Base-by-base conservation (phyloP, 2,113 vertebrate species). In the Gobius niger region DNA sequence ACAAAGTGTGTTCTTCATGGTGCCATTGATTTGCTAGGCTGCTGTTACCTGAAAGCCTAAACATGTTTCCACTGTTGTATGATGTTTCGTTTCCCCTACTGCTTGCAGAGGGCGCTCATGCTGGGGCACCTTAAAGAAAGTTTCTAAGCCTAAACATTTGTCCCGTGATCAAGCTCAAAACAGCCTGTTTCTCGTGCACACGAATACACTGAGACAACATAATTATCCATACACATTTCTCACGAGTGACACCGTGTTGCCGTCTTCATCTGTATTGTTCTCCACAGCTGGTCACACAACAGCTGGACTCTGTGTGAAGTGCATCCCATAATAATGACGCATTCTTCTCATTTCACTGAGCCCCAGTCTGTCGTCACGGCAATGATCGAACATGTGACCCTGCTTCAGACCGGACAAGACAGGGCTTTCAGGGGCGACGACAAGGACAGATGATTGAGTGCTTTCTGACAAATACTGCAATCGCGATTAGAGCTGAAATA, bases 321-420 rank as follows among this genome's bases (percentile, higher is more conserved):
- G 62, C 56, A 42, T 7, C 63, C 57, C 6, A n/a, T 69, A 57
- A 19, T 69, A 57, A 79, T 69, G 44, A 74, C 65, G 62, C 72
- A 63, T 14, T 68, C 7, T 42, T 63, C 53, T 53, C 19, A 42
- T 60, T 60, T 41, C 57, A 42, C 40, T 42, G 40, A 44, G 57
- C 57, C 57, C 8, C 40, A 19, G 61, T 63, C 61, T 63, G 61
- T 63, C 42, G 42, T 63, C 61, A 63, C 61, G 57, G 40, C 40
- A 34, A 34, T 34, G 14, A 42, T 60, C 73, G 18, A 15, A 42
- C 7, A 44, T 50, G n/a, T 5, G 53, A 65, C n/a, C 47, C 44
- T 44, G 11, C 79, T 77, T 78, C 65, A 67, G 59, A 67, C 52
- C 10, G 18, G 68, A 60, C 2, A 56, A 19, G 2, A 4, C 53